Percentiles rank a stretch among this genome's conserved stretches.
Evolutionary conservation across 2,888 invertebrate genomes (phyloP).

Genomic region (Idaea straminata): DNA sequence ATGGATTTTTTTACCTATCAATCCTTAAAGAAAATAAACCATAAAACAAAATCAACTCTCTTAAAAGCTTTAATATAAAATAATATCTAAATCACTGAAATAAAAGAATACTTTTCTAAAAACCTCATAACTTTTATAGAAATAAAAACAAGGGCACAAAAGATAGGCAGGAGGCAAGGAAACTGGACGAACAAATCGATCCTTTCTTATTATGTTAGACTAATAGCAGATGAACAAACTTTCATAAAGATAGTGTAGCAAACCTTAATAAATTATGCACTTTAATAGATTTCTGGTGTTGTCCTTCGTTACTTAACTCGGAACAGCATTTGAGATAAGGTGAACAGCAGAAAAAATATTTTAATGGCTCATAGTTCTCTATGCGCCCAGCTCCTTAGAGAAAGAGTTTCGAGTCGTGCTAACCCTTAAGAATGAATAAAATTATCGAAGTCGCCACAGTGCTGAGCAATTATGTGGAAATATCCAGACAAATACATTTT

Average conservation of each 20-base stretch:
- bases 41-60: slow-evolving; percentile 47
- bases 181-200: slow-evolving; percentile 62
- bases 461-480: slow-evolving; percentile 59
- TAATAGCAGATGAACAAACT: slow-evolving; percentile 49
- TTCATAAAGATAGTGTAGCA: slow-evolving; percentile 43
- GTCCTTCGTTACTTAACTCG: slow-evolving; percentile 40
- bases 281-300: slow-evolving; percentile 54
- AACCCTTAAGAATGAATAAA: slow-evolving; percentile 50
- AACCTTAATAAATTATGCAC: slow-evolving; percentile 63
- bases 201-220: slow-evolving; percentile 48
- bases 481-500: slow-evolving; percentile 61
- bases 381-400: slow-evolving; percentile 33
- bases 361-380: slow-evolving; percentile 38
- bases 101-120: slow-evolving; percentile 68
- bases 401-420: slow-evolving; percentile 49
- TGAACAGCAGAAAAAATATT: slow-evolving; percentile 38
- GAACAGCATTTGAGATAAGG: slow-evolving; percentile 41
- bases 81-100: slow-evolving; percentile 75
- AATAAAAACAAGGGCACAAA: slow-evolving; percentile 67
- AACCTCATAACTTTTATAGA: slow-evolving; percentile 64
- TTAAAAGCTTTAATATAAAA: slow-evolving; percentile 69
- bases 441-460: slow-evolving; percentile 45
- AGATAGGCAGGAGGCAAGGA: slow-evolving; percentile 60
- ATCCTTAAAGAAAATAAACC: slow-evolving; percentile 36
- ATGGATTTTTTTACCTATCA: background rate